A percentile compares a stretch with the other conserved stretches of the same genome.
These are phyloP conservation scores for Sclerurus mexicanus DNA, from an alignment of 2,113 vertebrate species.

Conservation along the genomic window DNA sequence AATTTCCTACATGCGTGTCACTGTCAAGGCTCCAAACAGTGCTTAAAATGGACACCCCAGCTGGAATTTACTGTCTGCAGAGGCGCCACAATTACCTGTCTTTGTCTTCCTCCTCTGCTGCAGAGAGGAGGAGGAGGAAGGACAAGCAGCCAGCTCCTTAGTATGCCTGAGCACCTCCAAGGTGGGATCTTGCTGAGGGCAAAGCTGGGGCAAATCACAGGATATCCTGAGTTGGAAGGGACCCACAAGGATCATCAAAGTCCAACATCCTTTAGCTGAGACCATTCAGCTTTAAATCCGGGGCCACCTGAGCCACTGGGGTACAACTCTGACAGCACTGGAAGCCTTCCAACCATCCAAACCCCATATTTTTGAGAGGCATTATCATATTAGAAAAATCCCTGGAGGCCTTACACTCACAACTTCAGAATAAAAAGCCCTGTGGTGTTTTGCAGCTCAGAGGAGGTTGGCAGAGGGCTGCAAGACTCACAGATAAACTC, in stretches of 20 bases:
- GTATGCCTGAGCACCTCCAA: not conserved
- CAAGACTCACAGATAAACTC: not conserved
- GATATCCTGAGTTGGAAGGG: not conserved
- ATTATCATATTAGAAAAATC: not conserved
- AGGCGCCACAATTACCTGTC: not conserved
- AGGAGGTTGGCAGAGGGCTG: not conserved
- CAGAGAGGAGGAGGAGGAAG: constrained; percentile 2
- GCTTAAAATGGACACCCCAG: not conserved
- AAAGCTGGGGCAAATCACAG: not conserved
- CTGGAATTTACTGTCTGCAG: not conserved
- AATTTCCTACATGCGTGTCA: not conserved
- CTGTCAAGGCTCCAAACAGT: not conserved
- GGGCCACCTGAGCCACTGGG: fast-evolving
- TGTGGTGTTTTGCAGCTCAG: not conserved
- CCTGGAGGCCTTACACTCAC: not conserved
- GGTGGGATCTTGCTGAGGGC: not conserved
- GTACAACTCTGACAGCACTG: fast-evolving
- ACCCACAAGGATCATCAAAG: not conserved
- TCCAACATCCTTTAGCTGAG: not conserved
- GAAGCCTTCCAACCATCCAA: not conserved
- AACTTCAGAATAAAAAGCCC: not conserved
- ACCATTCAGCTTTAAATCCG: not conserved
- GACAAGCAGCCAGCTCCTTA: not conserved
- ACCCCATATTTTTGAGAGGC: fast-evolving
- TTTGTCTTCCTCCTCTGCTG: not conserved